Conservation (phyloP, 2,797 vertebrate genomes). For the Macropus fuliginosus region DNA sequence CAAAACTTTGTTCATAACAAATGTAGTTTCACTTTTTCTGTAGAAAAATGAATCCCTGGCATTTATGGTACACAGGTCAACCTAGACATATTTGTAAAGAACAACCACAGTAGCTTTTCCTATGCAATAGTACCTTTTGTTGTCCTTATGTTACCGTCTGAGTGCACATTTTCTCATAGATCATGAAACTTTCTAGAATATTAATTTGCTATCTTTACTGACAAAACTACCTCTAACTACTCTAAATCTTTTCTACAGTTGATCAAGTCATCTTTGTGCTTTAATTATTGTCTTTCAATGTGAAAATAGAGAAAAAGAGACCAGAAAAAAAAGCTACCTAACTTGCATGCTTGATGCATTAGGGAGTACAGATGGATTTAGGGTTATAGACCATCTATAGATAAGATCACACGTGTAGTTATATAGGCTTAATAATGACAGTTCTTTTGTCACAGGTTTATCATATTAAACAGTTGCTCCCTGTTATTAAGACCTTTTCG, state of each 20-base stretch:
- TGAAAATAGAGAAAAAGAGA: not conserved
- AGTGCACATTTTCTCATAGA: not conserved
- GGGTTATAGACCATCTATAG: not conserved
- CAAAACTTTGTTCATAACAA: not conserved
- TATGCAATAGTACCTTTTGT: not conserved
- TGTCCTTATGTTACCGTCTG: not conserved
- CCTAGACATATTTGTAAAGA: not conserved
- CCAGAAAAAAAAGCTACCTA: not conserved
- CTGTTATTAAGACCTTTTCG: not conserved
- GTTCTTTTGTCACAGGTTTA: not conserved
- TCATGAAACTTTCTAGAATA: not conserved
- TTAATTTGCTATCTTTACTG: not conserved
- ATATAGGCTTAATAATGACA: not conserved
- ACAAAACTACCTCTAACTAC: not conserved
- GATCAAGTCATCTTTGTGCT: not conserved
- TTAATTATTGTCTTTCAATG: not conserved
- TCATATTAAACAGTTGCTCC: not conserved
- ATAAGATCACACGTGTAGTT: not conserved
- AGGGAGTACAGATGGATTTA: not conserved
- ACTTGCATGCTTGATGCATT: not conserved
- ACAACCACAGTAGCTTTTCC: not conserved
- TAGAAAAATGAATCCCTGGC: not conserved
- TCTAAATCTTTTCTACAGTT: not conserved
- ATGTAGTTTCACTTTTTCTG: not conserved
- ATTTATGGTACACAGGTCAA: conserved; percentile 11